These are phyloP conservation scores for Catocala sponsa DNA, from an alignment of 2,888 invertebrate species.

Conservation along the genomic window DNA sequence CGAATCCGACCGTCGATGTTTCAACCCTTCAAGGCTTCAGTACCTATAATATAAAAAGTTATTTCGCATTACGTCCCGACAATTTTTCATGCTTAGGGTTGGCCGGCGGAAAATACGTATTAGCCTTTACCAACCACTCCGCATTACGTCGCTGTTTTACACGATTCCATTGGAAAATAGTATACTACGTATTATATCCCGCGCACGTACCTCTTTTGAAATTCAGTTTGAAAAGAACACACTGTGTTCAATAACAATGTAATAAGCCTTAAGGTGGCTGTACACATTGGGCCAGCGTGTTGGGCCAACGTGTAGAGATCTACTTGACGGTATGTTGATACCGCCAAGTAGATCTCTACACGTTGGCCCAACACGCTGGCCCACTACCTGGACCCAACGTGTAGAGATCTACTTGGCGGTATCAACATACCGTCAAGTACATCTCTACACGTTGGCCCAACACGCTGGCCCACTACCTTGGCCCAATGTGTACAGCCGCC, in stretches of 20 bases:
- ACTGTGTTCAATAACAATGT: constrained; percentile 18
- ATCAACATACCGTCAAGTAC: too few species aligned
- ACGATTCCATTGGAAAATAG: constrained; percentile 44
- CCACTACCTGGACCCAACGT: too few species aligned
- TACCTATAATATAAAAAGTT: constrained; percentile 77
- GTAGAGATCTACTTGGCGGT: too few species aligned
- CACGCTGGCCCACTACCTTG: too few species aligned
- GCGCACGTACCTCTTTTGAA: constrained; percentile 34
- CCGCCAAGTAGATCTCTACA: too few species aligned
- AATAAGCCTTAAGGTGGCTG: constrained; percentile 3
- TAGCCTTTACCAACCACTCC: constrained; percentile 54
- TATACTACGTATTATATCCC: constrained; percentile 28
- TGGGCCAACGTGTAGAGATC: too few species aligned
- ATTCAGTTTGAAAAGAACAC: constrained; percentile 32
- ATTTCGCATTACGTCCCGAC: constrained; percentile 65
- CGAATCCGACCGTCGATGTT: constrained; percentile 77
- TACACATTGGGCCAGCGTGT: too few species aligned
- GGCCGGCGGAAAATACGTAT: constrained; percentile 60
- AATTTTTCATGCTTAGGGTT: constrained; percentile 65
- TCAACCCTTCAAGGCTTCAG: constrained; percentile 75
- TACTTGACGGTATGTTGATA: too few species aligned
- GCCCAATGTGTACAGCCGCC: too few species aligned
- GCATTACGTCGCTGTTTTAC: constrained; percentile 53
- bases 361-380: too few species aligned
- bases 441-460: too few species aligned